Evolutionary conservation across 1,140 invertebrate species (phyloP).

Genomic region (Magallana angulata): DNA sequence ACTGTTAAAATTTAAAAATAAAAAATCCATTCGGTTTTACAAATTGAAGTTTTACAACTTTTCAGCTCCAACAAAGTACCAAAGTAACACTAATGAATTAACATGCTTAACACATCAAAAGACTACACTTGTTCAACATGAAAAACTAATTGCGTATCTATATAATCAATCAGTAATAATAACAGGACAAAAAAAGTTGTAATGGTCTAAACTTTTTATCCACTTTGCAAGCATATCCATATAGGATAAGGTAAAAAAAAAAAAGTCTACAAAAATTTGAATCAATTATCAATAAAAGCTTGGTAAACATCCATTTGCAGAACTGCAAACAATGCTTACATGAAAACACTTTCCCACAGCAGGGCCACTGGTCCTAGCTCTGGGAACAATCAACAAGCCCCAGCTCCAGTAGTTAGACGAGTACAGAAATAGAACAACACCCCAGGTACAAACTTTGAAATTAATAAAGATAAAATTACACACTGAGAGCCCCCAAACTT

Average conservation of each 20-base stretch:
- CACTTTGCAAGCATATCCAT: not conserved
- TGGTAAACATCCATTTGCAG: not conserved
- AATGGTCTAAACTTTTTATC: not conserved
- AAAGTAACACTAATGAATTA: too few species aligned
- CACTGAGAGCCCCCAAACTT: too few species aligned
- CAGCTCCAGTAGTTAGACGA: not conserved
- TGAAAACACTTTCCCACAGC: not conserved
- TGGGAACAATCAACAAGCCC: not conserved
- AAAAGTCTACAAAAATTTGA: not conserved
- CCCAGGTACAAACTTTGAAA: not conserved
- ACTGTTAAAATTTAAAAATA: too few species aligned
- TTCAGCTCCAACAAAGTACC: too few species aligned
- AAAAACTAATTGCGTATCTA: not conserved
- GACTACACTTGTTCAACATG: not conserved
- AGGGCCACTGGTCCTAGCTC: not conserved
- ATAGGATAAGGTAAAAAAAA: not conserved
- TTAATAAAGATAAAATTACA: not conserved
- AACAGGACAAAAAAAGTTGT: not conserved
- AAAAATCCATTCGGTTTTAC: too few species aligned
- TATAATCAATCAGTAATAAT: not conserved
- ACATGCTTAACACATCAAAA: too few species aligned
- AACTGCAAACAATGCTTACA: slow-evolving; percentile 10
- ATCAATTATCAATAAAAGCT: slow-evolving; percentile 12
- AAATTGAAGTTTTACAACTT: too few species aligned
- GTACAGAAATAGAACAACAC: not conserved